Conservation (phyloP, 1,140 invertebrate genomes). For the Ctenoplectra terminalis region DNA sequence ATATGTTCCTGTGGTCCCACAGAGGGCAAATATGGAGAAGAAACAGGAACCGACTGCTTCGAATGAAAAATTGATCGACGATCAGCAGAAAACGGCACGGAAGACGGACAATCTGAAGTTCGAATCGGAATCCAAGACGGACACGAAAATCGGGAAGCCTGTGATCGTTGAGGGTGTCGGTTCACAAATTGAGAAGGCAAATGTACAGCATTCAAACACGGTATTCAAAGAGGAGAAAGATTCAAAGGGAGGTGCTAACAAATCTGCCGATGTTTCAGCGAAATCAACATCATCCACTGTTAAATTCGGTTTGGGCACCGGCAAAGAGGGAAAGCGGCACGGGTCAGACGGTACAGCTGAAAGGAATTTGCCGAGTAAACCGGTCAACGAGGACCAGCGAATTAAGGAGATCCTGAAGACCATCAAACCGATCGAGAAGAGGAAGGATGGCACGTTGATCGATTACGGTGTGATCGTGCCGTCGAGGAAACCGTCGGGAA, state of each 20-base stretch:
- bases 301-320: background rate
- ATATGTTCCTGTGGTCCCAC: background rate
- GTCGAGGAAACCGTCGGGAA: conserved; percentile 50
- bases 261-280: conserved; percentile 40
- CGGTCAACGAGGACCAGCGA: background rate
- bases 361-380: background rate
- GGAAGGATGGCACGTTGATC: conserved; percentile 63
- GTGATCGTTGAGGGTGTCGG: no score
- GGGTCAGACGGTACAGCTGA: background rate
- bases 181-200: background rate
- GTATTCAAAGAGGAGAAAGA: background rate
- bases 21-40: no score
- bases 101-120: background rate
- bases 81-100: background rate
- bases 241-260: conserved; percentile 1
- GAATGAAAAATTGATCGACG: background rate
- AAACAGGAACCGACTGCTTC: background rate
- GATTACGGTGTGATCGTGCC: conserved; percentile 66
- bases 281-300: background rate
- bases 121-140: background rate
- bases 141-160: background rate
- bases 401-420: conserved; percentile 40
- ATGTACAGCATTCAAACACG: conserved; percentile 12
- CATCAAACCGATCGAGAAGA: conserved; percentile 68
- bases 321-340: background rate